Percentiles rank a stretch among this genome's conserved stretches.
These are phyloP conservation scores for Odontophorus gujanensis DNA, from an alignment of 2,113 vertebrate genomes.

Conservation along the genomic window DNA sequence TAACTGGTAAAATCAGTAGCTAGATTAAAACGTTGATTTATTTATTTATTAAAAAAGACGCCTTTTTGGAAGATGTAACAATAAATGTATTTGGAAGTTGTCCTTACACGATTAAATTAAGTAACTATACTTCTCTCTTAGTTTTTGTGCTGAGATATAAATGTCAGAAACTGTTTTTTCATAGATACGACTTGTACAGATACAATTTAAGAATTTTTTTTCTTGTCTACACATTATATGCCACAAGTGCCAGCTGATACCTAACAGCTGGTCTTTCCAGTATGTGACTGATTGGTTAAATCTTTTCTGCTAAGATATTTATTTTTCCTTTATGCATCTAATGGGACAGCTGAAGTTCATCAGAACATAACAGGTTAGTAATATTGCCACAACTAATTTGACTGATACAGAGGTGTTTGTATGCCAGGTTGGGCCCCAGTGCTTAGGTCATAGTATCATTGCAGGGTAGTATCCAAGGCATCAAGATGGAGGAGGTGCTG, in stretches of 20 bases:
- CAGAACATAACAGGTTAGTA: slow-evolving; percentile 79
- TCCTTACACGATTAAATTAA: not conserved
- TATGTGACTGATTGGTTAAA: slow-evolving; percentile 40
- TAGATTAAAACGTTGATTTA: not conserved
- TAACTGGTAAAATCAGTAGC: not conserved
- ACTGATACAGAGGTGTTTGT: not conserved
- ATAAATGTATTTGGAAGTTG: not conserved
- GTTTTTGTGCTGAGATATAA: not conserved
- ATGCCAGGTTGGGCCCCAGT: not conserved
- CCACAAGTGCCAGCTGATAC: not conserved
- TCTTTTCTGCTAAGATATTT: slow-evolving; percentile 65
- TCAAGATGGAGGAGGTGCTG: not conserved
- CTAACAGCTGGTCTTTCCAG: not conserved
- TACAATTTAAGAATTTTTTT: not conserved
- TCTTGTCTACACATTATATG: not conserved
- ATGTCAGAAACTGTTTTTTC: not conserved
- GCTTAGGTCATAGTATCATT: not conserved
- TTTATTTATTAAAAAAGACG: not conserved
- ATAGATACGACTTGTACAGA: not conserved
- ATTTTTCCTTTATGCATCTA: slow-evolving; percentile 82
- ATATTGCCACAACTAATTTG: slow-evolving; percentile 52
- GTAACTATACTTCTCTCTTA: not conserved
- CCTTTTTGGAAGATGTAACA: not conserved
- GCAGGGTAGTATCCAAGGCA: not conserved
- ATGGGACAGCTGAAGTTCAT: slow-evolving; percentile 79